These are phyloP conservation scores for Philopotamus ludificatus DNA, from an alignment of 1,140 invertebrate genomes.

Conservation along the genomic window DNA sequence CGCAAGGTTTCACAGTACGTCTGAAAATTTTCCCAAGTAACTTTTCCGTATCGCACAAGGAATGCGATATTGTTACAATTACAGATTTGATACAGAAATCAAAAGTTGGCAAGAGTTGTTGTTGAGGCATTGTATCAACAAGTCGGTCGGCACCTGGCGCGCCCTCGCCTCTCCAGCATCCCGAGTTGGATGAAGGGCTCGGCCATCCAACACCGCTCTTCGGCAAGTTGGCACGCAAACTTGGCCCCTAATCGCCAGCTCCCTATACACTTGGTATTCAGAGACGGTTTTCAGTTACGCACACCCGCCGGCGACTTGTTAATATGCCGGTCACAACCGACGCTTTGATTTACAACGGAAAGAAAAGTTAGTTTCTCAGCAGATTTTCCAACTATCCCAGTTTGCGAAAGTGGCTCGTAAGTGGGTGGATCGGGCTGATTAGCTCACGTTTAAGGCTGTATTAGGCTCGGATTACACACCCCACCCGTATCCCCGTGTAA, in stretches of 20 bases:
- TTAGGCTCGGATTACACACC: constrained; percentile 35
- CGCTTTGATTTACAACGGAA: constrained; percentile 39
- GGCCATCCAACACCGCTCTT: neutral
- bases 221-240: neutral
- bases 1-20: no score
- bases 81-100: no score
- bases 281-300: constrained; percentile 23
- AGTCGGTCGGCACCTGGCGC: neutral
- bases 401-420: neutral
- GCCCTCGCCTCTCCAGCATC: no score
- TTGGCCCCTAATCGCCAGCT: neutral
- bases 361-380: constrained; percentile 34
- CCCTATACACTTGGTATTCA: constrained; percentile 10
- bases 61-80: no score
- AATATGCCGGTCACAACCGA: constrained; percentile 26
- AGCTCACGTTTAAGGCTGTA: constrained; percentile 40
- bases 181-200: neutral
- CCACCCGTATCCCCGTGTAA: constrained; percentile 16
- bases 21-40: no score
- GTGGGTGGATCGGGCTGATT: constrained; percentile 26
- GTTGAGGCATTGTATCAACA: neutral
- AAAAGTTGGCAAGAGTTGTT: no score
- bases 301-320: constrained; percentile 15
- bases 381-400: constrained; percentile 19
- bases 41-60: no score